Base-by-base conservation (phyloP, 2,888 invertebrate genomes). In the Trilocha varians region DNA sequence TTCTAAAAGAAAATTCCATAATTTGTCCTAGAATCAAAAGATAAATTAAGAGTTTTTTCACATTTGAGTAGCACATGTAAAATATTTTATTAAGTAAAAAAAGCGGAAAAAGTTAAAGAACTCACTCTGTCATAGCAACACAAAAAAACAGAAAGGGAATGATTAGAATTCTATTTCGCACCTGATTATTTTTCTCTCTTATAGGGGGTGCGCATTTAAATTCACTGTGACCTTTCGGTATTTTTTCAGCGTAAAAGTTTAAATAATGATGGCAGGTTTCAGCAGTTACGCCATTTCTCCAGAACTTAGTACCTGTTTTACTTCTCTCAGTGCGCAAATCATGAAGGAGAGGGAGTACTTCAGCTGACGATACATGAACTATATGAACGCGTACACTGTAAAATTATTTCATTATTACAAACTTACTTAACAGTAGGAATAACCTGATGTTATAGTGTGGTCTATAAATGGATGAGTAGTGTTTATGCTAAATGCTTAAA, bases 191-290 rank as follows among this genome's bases (percentile, higher is more conserved):
- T 25, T 70, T 69, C 36, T 78, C 76, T 14, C 91, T 78, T 45
- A 92, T 88, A 0, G 91, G 91, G 1, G 91, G 91, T 37, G 88
- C 88, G 46, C 91, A 91, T 61, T 91, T 92, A 55, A 73, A 91
- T 59, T 91, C 88, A 0, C 91, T 89, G n/a, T 75, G 87, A 14
- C 82, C 82, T 13, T 87, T 78, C 2, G 88, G 88, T 17, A 92
- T 79, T 40, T 88, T 74, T 50, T 90, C 90, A 0, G 91, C 80
- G 40, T 75, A 72, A 6, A 92, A 70, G 0, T 85, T 76, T 14
- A 92, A 71, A 63, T 91, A 91, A 60, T 91, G 92, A 53, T 89
- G 87, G 61, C 91, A 91, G 0, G 91, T 92, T 68, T 91, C 91
- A 0, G 87, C 89, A 0, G 90, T 89, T 38, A 91, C 65, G 5